phyloP scores from a whole-genome alignment of 1,140 invertebrate species.

The Pseudobourletiella spinata region DNA sequence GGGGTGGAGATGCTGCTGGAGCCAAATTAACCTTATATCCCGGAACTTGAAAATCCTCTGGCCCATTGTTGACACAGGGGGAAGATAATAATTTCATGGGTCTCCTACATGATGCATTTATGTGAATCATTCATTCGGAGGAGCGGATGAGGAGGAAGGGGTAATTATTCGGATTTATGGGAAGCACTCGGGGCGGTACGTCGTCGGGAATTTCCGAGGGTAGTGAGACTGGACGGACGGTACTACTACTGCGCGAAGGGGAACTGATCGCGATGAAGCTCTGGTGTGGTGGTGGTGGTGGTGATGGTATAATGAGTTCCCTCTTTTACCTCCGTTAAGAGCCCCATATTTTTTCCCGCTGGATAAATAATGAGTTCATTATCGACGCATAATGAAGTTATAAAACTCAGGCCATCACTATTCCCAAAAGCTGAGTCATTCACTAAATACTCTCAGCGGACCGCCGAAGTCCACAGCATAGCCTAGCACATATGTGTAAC shows the following conservation, averaged over 20 bases:
- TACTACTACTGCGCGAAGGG: not conserved
- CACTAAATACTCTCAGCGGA: not conserved
- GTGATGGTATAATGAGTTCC: constrained; percentile 4
- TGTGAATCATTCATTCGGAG: not conserved
- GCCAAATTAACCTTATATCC: too few species aligned
- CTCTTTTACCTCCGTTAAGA: not conserved
- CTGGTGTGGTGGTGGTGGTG: too few species aligned
- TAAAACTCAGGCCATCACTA: constrained; percentile 10
- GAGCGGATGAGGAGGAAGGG: not conserved
- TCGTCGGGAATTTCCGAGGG: too few species aligned
- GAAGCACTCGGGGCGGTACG: too few species aligned
- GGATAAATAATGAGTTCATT: constrained; percentile 25
- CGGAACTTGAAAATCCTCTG: too few species aligned
- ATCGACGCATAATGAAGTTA: constrained; percentile 16
- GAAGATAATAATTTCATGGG: too few species aligned
- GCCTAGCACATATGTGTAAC: not conserved
- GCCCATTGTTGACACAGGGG: too few species aligned
- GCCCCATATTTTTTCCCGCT: constrained; percentile 8
- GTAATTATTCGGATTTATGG: too few species aligned
- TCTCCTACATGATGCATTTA: too few species aligned
- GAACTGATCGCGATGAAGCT: not conserved
- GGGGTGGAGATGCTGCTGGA: too few species aligned
- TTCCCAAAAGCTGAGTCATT: not conserved
- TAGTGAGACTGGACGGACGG: not conserved
- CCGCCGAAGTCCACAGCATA: not conserved